Conservation (phyloP, 2,888 invertebrate genomes). For the Drosophila vallismaia region DNA sequence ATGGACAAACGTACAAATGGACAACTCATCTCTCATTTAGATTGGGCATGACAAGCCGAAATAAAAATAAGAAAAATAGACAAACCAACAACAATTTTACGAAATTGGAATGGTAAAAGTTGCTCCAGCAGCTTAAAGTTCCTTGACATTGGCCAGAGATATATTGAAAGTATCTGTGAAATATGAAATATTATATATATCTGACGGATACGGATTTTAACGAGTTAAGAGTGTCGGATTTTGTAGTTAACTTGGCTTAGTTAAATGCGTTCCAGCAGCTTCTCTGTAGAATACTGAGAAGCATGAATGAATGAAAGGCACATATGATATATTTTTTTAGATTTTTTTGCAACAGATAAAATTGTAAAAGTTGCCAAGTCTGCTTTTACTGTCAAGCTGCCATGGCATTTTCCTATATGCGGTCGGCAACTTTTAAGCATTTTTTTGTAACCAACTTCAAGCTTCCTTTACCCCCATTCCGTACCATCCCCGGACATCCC, state of each 20-base stretch:
- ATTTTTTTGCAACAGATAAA: slow-evolving; percentile 41
- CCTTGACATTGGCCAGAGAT: slow-evolving; percentile 56
- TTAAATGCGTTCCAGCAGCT: slow-evolving; percentile 17
- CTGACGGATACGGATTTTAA: neutral
- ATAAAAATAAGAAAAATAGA: slow-evolving; percentile 27
- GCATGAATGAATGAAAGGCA: slow-evolving; percentile 25
- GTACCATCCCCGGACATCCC: neutral
- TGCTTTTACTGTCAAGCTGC: slow-evolving; percentile 55
- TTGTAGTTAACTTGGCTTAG: neutral
- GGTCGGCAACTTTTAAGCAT: slow-evolving; percentile 44
- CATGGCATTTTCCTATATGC: slow-evolving; percentile 42
- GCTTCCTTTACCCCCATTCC: slow-evolving; percentile 1
- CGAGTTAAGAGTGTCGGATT: neutral
- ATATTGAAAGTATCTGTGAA: neutral
- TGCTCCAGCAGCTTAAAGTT: slow-evolving; percentile 66
- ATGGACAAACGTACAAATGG: slow-evolving; percentile 43
- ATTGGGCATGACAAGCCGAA: slow-evolving; percentile 60
- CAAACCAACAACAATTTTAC: slow-evolving; percentile 6
- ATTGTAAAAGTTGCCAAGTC: slow-evolving; percentile 55
- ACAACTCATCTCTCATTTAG: slow-evolving; percentile 63
- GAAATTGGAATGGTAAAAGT: slow-evolving; percentile 58
- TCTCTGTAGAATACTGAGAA: slow-evolving; percentile 20
- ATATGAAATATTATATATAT: slow-evolving; percentile 6
- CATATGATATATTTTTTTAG: slow-evolving; percentile 11
- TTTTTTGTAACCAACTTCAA: slow-evolving; percentile 9